These are phyloP conservation scores for Platynereis dumerilii DNA, from an alignment of 2,888 invertebrate genomes.

Conservation along the genomic window DNA sequence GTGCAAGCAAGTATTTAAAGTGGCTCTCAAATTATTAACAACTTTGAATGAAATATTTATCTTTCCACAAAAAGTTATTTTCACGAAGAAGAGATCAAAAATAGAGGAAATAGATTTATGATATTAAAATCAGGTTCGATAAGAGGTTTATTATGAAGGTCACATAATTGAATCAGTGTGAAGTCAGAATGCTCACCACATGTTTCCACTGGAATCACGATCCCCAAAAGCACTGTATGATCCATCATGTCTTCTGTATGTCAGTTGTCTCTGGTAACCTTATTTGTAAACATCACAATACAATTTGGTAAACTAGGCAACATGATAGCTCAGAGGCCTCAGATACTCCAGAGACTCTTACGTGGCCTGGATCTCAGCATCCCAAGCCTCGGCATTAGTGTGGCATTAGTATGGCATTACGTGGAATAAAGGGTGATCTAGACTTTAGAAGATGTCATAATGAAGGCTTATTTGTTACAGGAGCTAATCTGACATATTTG, in stretches of 20 bases:
- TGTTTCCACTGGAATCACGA: constrained; percentile 34
- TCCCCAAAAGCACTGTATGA: constrained; percentile 40
- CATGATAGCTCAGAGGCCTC: neutral
- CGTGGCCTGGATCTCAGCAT: neutral
- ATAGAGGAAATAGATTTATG: no score
- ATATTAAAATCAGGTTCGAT: neutral
- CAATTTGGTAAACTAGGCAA: neutral
- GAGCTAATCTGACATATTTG: no score
- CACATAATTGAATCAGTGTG: no score
- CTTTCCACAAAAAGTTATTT: no score
- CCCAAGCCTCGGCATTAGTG: neutral
- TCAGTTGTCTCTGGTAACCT: constrained; percentile 82
- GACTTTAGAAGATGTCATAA: no score
- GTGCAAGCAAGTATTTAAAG: no score
- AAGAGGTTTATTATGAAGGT: neutral
- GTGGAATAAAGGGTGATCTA: no score
- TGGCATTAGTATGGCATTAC: no score
- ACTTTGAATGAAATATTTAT: no score
- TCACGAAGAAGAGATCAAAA: no score
- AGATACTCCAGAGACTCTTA: neutral
- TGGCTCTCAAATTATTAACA: no score
- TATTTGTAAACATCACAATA: neutral
- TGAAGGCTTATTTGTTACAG: no score
- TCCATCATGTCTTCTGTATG: constrained; percentile 69
- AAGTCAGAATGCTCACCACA: constrained; percentile 31